A percentile compares a stretch with the other conserved stretches of the same genome.
Conservation (phyloP, 1,140 invertebrate species). For the Nautilus pompilius region DNA sequence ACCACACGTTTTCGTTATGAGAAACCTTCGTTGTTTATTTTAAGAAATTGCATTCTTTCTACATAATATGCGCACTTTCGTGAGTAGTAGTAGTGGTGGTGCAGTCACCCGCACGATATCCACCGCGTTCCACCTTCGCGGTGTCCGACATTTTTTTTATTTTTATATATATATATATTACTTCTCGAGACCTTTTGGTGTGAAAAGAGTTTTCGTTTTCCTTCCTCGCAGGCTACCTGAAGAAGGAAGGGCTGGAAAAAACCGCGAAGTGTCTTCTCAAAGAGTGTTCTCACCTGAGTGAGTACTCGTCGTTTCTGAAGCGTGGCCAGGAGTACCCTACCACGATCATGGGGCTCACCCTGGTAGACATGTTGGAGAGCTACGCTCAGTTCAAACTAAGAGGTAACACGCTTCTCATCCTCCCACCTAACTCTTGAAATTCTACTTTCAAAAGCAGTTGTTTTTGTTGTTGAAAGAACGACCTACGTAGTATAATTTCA, state of each 20-base stretch:
- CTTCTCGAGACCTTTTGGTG: neutral
- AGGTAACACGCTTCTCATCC: slow-evolving; percentile 10
- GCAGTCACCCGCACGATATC: no score
- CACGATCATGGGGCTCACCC: slow-evolving; percentile 22
- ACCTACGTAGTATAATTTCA: no score
- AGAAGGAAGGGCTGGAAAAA: slow-evolving; percentile 20
- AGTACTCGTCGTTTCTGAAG: slow-evolving; percentile 24
- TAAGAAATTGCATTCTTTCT: no score
- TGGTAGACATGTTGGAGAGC: slow-evolving; percentile 29
- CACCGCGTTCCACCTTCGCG: no score
- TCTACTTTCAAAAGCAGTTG: no score
- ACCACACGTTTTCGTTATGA: no score
- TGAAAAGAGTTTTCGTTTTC: neutral
- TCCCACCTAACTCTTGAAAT: no score
- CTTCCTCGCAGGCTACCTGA: slow-evolving; percentile 33
- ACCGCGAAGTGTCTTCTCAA: slow-evolving; percentile 35
- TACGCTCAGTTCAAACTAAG: slow-evolving; percentile 24
- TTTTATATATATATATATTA: slow-evolving; percentile 1
- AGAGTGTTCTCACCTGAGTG: slow-evolving; percentile 32
- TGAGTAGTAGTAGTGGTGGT: no score
- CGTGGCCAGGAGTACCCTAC: slow-evolving; percentile 20
- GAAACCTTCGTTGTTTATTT: no score
- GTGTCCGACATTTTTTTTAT: no score
- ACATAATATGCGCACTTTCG: no score
- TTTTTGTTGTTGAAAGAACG: no score